Conservation (phyloP, 1,140 invertebrate genomes). For the Maniola jurtina region DNA sequence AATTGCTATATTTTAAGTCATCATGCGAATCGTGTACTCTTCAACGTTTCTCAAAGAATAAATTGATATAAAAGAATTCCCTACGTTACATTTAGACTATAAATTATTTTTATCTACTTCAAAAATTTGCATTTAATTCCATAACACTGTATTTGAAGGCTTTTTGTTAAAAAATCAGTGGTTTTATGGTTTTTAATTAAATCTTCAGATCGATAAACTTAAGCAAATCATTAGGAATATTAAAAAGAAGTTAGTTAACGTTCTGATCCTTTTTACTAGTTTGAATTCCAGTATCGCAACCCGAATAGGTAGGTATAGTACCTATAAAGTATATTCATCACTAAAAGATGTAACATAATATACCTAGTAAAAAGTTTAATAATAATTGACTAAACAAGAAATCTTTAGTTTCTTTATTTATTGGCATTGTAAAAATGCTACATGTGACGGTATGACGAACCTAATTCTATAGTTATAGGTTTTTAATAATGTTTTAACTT, state of each 20-base stretch:
- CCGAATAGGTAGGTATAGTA: not conserved
- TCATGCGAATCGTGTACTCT: not conserved
- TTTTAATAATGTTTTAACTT: not conserved
- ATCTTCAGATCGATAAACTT: too few species aligned
- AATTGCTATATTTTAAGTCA: not conserved
- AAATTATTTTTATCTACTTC: not conserved
- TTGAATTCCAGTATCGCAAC: too few species aligned
- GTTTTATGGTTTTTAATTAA: not conserved
- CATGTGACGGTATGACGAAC: not conserved
- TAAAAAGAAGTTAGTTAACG: too few species aligned
- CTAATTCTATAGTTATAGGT: not conserved
- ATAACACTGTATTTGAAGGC: constrained; percentile 5
- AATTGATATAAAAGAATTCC: constrained; percentile 1
- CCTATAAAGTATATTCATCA: not conserved
- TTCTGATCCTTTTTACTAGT: too few species aligned
- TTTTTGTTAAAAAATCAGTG: not conserved
- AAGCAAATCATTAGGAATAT: too few species aligned
- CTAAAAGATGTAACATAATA: not conserved
- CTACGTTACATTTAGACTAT: not conserved
- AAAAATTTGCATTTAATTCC: not conserved
- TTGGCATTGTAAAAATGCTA: constrained; percentile 38
- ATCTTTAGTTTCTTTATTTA: constrained; percentile 39
- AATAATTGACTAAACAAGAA: constrained; percentile 52
- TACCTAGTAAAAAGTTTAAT: constrained; percentile 26
- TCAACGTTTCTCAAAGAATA: not conserved